Evolutionary conservation across 1,140 invertebrate species (phyloP).

Genomic region (Drosophila pallidifrons): DNA sequence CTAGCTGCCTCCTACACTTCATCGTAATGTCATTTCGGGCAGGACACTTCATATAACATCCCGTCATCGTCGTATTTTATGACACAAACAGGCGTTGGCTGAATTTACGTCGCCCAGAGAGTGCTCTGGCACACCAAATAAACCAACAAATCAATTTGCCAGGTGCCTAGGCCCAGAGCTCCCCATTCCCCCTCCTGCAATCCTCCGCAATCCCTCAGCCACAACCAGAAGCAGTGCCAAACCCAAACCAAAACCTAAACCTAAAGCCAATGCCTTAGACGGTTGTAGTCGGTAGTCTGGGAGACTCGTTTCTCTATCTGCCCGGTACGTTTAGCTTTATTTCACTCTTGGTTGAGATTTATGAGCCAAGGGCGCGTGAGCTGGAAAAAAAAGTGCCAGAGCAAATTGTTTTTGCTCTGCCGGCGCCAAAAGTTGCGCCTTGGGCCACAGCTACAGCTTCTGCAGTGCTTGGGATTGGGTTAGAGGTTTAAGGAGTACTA

Average conservation of each 20-base stretch:
- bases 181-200: constrained; percentile 27
- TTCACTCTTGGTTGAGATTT: constrained; percentile 81
- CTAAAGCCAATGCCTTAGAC: neutral
- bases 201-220: constrained; percentile 2
- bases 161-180: constrained; percentile 59
- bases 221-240: neutral
- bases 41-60: constrained; percentile 75
- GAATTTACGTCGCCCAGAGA: constrained; percentile 61
- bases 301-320: constrained; percentile 31
- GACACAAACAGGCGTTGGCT: constrained; percentile 75
- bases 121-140: constrained; percentile 61
- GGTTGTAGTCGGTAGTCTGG: neutral
- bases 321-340: constrained; percentile 77
- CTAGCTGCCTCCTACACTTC: constrained; percentile 71
- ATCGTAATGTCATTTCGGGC: constrained; percentile 79
- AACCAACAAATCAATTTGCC: constrained; percentile 83
- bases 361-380: constrained; percentile 80
- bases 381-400: constrained; percentile 59
- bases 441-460: constrained; percentile 14
- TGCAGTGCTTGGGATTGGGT: constrained; percentile 7
- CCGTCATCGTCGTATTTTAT: constrained; percentile 73
- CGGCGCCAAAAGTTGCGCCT: constrained; percentile 54
- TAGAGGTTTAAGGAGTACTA: constrained; percentile 8
- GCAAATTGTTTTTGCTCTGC: constrained; percentile 80
- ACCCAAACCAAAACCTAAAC: neutral